Percentiles rank a stretch among this genome's conserved stretches.
phyloP scores from a whole-genome alignment of 1,140 invertebrate species.

The Zaprionus lachaisei region DNA sequence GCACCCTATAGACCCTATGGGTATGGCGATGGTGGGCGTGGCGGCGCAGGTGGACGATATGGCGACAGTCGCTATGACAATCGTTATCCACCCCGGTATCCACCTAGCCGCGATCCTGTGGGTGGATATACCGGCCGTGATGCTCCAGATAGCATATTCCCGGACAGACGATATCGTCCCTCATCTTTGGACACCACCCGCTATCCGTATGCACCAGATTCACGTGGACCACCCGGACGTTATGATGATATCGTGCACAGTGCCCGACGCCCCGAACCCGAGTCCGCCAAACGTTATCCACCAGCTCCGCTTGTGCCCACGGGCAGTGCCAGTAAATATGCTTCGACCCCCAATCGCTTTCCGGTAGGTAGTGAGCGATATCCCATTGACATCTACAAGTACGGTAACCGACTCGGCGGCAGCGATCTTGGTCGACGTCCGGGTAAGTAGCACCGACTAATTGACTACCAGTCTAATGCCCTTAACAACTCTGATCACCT shows the following conservation, averaged over 20 bases:
- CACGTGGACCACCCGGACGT: slow-evolving; percentile 58
- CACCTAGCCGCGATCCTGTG: slow-evolving; percentile 65
- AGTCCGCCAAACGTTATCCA: slow-evolving; percentile 78
- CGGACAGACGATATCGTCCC: slow-evolving; percentile 76
- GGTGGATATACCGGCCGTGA: slow-evolving; percentile 77
- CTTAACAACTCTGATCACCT: slow-evolving; percentile 6
- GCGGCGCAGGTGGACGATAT: slow-evolving; percentile 54
- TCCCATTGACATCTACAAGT: slow-evolving; percentile 84
- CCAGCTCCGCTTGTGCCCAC: slow-evolving; percentile 75
- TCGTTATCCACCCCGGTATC: slow-evolving; percentile 77
- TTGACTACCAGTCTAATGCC: slow-evolving; percentile 24
- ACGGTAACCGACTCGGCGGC: slow-evolving; percentile 77
- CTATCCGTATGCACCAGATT: slow-evolving; percentile 68
- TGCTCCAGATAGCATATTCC: slow-evolving; percentile 80
- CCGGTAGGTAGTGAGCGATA: slow-evolving; percentile 83
- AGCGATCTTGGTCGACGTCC: slow-evolving; percentile 65
- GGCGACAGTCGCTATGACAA: slow-evolving; percentile 77
- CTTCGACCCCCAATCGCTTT: slow-evolving; percentile 79
- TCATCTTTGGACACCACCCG: slow-evolving; percentile 65
- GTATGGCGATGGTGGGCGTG: slow-evolving; percentile 52
- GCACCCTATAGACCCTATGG: slow-evolving; percentile 71
- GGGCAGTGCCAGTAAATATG: slow-evolving; percentile 75
- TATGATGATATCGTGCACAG: slow-evolving; percentile 80
- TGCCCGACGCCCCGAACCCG: slow-evolving; percentile 74
- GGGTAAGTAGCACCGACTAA: slow-evolving; percentile 64